Evolutionary conservation across 2,888 invertebrate genomes (phyloP).

Genomic region (Odiellus spinosus): DNA sequence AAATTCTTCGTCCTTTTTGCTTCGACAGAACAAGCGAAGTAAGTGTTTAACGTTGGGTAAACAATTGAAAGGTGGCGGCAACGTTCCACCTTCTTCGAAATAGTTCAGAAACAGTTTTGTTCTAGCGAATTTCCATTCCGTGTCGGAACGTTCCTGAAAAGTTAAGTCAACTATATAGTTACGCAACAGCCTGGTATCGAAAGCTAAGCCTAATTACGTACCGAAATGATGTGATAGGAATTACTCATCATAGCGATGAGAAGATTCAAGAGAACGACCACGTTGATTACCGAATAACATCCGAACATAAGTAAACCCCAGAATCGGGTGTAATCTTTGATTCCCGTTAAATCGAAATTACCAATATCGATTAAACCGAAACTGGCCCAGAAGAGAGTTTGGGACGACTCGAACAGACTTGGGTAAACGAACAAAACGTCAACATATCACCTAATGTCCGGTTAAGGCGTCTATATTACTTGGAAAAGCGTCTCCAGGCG

Average conservation of each 20-base stretch:
- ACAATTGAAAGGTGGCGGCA: constrained; percentile 38
- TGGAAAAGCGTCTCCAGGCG: constrained; percentile 20
- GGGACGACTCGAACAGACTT: constrained; percentile 43
- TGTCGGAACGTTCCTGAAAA: constrained; percentile 35
- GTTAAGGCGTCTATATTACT: constrained; percentile 32
- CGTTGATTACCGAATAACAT: constrained; percentile 34
- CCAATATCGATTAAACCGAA: constrained; percentile 37
- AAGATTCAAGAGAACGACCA: constrained; percentile 38
- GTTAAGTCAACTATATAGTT: too few species aligned
- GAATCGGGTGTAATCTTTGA: constrained; percentile 31
- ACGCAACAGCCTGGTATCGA: too few species aligned
- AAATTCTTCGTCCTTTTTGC: too few species aligned
- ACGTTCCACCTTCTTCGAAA: constrained; percentile 36
- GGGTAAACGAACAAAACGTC: constrained; percentile 16
- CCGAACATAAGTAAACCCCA: constrained; percentile 39
- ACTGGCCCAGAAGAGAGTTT: constrained; percentile 37
- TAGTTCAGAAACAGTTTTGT: constrained; percentile 39
- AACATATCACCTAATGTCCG: too few species aligned
- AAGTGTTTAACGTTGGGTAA: constrained; percentile 54
- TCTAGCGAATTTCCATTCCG: constrained; percentile 40
- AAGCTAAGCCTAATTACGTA: too few species aligned
- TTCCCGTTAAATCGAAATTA: constrained; percentile 30
- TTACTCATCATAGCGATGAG: constrained; percentile 41
- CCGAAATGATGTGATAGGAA: constrained; percentile 42
- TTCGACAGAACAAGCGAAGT: constrained; percentile 2